A percentile compares a stretch with the other conserved stretches of the same genome.
Conservation (phyloP, 1,140 invertebrate species). For the Bactericera cockerelli region DNA sequence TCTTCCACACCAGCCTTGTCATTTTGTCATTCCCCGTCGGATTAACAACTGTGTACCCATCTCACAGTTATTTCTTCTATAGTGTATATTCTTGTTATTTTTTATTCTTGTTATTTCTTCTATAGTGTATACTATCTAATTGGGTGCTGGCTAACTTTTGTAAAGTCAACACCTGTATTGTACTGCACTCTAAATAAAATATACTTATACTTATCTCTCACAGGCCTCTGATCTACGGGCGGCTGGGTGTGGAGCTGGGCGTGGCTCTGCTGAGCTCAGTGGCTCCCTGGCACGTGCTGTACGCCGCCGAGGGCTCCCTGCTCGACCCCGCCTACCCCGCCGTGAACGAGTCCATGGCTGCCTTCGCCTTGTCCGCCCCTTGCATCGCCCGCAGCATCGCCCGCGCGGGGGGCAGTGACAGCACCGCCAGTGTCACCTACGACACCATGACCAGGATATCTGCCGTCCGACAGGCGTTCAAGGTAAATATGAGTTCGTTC, state of each 20-base stretch:
- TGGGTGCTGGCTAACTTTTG: no score
- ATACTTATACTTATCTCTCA: conserved; percentile 3
- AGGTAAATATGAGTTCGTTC: no score
- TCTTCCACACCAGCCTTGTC: no score
- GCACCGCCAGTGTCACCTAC: conserved; percentile 16
- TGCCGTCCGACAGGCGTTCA: conserved; percentile 23
- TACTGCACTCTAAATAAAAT: no score
- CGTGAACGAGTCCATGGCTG: conserved; percentile 12
- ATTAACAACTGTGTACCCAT: no score
- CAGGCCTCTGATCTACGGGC: conserved; percentile 33
- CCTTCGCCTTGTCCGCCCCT: conserved; percentile 7
- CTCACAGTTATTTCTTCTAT: no score
- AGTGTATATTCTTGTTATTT: no score
- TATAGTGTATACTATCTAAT: no score
- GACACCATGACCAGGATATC: conserved; percentile 21
- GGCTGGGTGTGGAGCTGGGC: conserved; percentile 33
- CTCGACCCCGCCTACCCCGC: conserved; percentile 22
- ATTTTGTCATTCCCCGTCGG: no score
- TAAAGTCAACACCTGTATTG: no score
- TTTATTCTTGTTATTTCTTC: no score
- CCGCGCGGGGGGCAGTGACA: background rate
- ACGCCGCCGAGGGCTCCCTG: conserved; percentile 30
- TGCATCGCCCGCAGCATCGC: conserved; percentile 6
- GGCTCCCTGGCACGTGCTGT: conserved; percentile 29
- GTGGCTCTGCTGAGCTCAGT: conserved; percentile 30